These are phyloP conservation scores for Apis dorsata DNA, from an alignment of 1,140 invertebrate species.

Conservation along the genomic window DNA sequence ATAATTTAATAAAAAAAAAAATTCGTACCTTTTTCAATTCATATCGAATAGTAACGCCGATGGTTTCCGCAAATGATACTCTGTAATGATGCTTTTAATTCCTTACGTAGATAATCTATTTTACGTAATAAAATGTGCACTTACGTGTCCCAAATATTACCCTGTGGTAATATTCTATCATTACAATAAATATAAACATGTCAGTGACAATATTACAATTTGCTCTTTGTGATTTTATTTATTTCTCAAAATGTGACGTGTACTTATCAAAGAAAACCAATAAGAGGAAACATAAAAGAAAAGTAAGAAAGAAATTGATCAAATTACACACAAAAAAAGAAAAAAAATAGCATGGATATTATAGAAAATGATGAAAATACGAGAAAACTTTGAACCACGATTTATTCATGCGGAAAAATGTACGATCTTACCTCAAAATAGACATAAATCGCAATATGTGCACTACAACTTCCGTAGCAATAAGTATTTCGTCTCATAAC, in stretches of 20 bases:
- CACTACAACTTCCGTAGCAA: not conserved
- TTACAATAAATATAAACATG: not conserved
- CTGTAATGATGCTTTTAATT: constrained; percentile 83
- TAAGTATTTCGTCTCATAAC: not conserved
- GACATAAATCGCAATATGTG: not conserved
- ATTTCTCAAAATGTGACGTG: too few species aligned
- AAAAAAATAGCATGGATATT: not conserved
- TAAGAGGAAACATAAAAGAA: not conserved
- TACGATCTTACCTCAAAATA: not conserved
- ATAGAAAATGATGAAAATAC: not conserved
- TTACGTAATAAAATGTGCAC: constrained; percentile 87
- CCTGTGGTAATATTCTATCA: constrained; percentile 75
- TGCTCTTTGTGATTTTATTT: too few species aligned
- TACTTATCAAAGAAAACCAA: not conserved
- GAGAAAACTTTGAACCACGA: too few species aligned
- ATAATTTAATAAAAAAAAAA: not conserved
- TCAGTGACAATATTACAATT: not conserved
- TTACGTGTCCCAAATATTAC: constrained; percentile 86
- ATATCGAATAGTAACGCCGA: constrained; percentile 86
- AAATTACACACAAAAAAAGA: not conserved
- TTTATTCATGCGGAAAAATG: not conserved
- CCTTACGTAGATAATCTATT: constrained; percentile 82
- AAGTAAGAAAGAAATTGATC: not conserved
- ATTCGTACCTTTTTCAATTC: constrained; percentile 81
- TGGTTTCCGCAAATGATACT: constrained; percentile 86